Percentiles rank a stretch among this genome's conserved stretches.
These are phyloP conservation scores for Rhodophaea formosa DNA, from an alignment of 2,888 invertebrate species.

Conservation along the genomic window DNA sequence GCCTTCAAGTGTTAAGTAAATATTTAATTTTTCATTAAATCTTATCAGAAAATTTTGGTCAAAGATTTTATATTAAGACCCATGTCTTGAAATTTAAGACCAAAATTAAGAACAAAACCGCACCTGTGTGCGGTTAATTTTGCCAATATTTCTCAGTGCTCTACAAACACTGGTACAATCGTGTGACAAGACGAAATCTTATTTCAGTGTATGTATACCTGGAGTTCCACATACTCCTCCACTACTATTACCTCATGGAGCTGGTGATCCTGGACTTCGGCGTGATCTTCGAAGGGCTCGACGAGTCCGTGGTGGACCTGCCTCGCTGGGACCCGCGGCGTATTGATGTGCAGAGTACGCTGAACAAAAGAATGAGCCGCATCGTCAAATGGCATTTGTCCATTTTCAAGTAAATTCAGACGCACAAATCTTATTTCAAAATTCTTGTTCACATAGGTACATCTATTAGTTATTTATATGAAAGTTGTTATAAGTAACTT, in stretches of 20 bases:
- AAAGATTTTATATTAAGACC: too few species aligned
- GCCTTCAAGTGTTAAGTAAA: too few species aligned
- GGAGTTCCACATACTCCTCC: conserved; percentile 55
- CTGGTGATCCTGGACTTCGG: conserved; percentile 53
- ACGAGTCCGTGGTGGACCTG: conserved; percentile 40
- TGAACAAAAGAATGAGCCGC: conserved; percentile 45
- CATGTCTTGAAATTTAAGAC: too few species aligned
- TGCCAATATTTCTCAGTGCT: too few species aligned
- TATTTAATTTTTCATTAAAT: too few species aligned
- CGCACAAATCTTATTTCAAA: conserved; percentile 23
- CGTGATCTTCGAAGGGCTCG: conserved; percentile 53
- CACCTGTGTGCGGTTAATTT: too few species aligned
- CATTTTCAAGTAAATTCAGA: conserved; percentile 47
- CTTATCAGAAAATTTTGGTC: too few species aligned
- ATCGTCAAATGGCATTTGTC: conserved; percentile 57
- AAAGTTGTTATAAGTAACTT: too few species aligned
- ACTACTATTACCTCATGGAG: conserved; percentile 51
- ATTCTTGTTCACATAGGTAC: too few species aligned
- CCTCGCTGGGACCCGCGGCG: conserved; percentile 37
- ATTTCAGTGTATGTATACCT: conserved; percentile 58
- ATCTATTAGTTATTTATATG: too few species aligned
- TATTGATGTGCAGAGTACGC: conserved; percentile 35
- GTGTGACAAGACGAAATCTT: not conserved
- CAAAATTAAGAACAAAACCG: too few species aligned
- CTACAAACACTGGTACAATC: too few species aligned